Evolutionary conservation across 2,888 invertebrate species (phyloP), one percentile per base, ranked within the genome.

Genomic region (Tolmerus cingulatus): DNA sequence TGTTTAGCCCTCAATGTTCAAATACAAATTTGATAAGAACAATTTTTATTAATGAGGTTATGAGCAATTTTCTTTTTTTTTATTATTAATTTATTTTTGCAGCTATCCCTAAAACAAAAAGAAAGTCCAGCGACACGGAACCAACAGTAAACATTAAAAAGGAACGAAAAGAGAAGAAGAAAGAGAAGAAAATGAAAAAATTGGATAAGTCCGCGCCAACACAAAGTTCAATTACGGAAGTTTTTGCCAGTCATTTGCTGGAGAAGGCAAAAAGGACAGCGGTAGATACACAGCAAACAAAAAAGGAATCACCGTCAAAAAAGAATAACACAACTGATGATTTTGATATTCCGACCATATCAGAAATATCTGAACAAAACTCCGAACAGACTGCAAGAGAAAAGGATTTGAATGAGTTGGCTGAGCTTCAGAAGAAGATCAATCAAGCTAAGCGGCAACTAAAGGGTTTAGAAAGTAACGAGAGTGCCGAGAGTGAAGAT

Each of bases 401-500:
- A 27, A 91, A 92, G 51, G 94, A 93, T 89, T 92, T 94, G 55
- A 92, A 92, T 14, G 93, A 94, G 89, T 90, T 94, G 86, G 92
- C 93, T 37, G 93, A 93, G 89, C 94, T 95, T 89, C 95, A 96
- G 92, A 94, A 94, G 89, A 95, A 95, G 92, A 95, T 96, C 85
- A 93, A 92, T 89, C 93, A 92, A 87, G 94, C 94, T 12, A 94
- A 94, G 90, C 93, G 92, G 89, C 93, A 94, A 88, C 90, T 94
- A 87, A 93, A 93, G 7, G 91, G 93, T 82, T 88, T 92, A 4
- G 91, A 90, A 34, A 90, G 90, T 3, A 90, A 90, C 30, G 94
- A 94, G 92, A 90, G 90, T 3, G 90, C 90, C 27, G 94, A 94
- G 92, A 94, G 94, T 5, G 95, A 95, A 88, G 95, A 95, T 91